Evolutionary conservation across 2,797 vertebrate genomes (phyloP).

Genomic region (Microctenopoma stevenorrisi): DNA sequence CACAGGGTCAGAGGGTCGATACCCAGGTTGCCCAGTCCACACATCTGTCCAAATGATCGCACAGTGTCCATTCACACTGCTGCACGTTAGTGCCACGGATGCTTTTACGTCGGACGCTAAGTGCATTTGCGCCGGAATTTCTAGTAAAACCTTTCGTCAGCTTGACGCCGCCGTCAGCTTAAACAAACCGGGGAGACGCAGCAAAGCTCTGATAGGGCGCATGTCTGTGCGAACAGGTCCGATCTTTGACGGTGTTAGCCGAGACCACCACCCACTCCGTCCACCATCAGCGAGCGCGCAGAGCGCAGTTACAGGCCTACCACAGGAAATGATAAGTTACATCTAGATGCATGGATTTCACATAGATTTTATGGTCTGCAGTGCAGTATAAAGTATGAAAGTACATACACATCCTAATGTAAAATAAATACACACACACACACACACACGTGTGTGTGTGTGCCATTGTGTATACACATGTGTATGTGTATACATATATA

Average conservation of each 20-base stretch:
- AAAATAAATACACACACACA: too few relatives aligned
- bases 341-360: neutral
- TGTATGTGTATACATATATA: too few relatives aligned
- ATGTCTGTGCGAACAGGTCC: slow-evolving; percentile 55
- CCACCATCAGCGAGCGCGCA: neutral
- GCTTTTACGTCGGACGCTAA: slow-evolving; percentile 15
- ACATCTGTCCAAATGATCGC: neutral
- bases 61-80: too few relatives aligned
- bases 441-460: too few relatives aligned
- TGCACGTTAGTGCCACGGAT: too few relatives aligned
- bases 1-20: too few relatives aligned
- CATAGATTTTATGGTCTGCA: too few relatives aligned
- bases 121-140: neutral
- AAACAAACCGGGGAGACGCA: slow-evolving; percentile 50
- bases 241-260: slow-evolving; percentile 34
- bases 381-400: too few relatives aligned
- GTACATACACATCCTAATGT: too few relatives aligned
- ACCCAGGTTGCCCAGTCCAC: too few relatives aligned
- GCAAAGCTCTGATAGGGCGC: slow-evolving; percentile 55
- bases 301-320: neutral
- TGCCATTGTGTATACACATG: too few relatives aligned
- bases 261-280: slow-evolving; percentile 64
- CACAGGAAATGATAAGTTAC: too few relatives aligned
- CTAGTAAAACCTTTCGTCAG: rapidly evolving
- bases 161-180: slow-evolving; percentile 53